Evolutionary conservation across 2,797 vertebrate species (phyloP), one percentile per base, ranked within the genome.

Genomic region (Sternarchorhynchus goeldii): DNA sequence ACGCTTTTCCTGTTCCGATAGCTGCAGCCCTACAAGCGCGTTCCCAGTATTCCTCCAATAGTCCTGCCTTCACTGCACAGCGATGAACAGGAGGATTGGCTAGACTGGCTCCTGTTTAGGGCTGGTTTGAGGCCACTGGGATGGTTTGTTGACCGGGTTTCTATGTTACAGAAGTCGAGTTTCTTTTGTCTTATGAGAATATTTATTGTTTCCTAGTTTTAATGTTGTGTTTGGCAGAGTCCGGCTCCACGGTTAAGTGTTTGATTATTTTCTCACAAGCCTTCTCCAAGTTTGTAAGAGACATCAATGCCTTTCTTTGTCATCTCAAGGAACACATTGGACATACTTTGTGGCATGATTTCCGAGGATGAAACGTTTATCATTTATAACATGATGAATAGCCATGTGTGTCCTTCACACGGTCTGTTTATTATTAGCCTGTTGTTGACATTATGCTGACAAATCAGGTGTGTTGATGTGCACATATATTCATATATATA

Each of bases 201-300:
- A 83, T 86, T 86, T 83, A 84, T 84, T 86, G 82, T 84, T 86
- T 86, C 83, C 77, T 79, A 70, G 74, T 77, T 79, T 82, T 60
- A 75, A 73, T 83, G 81, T 75, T 77, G 25, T 83, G 74, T 79
- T 86, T 86, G 85, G 83, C 79, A 63, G 65, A 31, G 64, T 25
- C 20, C 0, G 32, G 59, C 70, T 79, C 62, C 67, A 55, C 36
- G 70, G 69, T 84, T 83, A 73, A 80, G 83, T 75, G 75, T 81
- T 77, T 81, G 83, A 84, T 84, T 84, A 84, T 83, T 83, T 84
- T 84, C 64, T 83, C 77, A 84, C 73, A 67, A 82, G 80, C 72
- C 58, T 50, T 75, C 62, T 41, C 63, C 29, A 63, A 69, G 67
- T 84, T 82, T 66, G 70, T 67, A 67, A 17, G 75, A 81, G 76